Percentiles rank a stretch among this genome's conserved stretches.
These are phyloP conservation scores for Tanytarsus gracilentus DNA, from an alignment of 2,888 invertebrate genomes.

Conservation along the genomic window DNA sequence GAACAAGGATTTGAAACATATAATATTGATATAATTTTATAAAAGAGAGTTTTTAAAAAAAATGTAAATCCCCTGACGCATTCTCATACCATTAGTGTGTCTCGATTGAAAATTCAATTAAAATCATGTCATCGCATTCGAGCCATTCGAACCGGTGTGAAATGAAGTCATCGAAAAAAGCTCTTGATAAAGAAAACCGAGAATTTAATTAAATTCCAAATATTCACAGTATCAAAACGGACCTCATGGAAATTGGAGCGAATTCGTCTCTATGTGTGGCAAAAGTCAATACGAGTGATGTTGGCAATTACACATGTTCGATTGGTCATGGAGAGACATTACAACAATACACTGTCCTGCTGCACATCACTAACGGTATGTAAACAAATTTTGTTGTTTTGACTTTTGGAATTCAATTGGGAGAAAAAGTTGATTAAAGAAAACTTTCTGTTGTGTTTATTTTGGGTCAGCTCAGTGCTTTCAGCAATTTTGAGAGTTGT, in stretches of 20 bases:
- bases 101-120: neutral
- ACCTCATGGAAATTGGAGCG: slow-evolving; percentile 47
- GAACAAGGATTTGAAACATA: neutral
- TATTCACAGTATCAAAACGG: slow-evolving; percentile 45
- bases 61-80: too few relatives aligned
- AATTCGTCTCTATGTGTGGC: slow-evolving; percentile 47
- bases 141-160: neutral
- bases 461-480: too few relatives aligned
- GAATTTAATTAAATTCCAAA: neutral
- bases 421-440: neutral
- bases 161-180: neutral
- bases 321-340: slow-evolving; percentile 45
- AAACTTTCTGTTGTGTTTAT: neutral
- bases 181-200: neutral
- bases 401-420: neutral
- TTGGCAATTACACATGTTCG: slow-evolving; percentile 49
- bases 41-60: too few relatives aligned
- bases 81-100: too few relatives aligned
- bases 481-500: too few relatives aligned
- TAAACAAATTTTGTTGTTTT: slow-evolving; percentile 22
- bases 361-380: slow-evolving; percentile 49
- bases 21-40: too few relatives aligned
- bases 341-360: slow-evolving; percentile 45
- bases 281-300: slow-evolving; percentile 46
- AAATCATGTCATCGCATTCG: neutral